Evolutionary conservation across 2,797 vertebrate species (phyloP).

Genomic region (Coregonus sp.): DNA sequence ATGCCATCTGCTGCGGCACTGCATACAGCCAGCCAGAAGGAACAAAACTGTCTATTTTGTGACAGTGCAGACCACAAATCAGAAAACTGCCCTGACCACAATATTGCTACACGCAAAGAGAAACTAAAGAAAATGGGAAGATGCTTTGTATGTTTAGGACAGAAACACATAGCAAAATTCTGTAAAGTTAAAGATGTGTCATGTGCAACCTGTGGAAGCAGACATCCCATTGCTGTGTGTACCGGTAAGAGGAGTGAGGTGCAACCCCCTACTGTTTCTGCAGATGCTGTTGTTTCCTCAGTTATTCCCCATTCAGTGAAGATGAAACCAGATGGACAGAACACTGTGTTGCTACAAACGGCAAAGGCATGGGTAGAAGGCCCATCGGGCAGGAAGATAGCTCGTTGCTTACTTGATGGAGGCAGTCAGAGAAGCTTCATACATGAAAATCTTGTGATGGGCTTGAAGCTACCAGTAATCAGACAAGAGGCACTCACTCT

Average conservation of each 20-base stretch:
- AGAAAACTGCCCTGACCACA: slow-evolving; percentile 15
- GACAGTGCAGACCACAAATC: slow-evolving; percentile 21
- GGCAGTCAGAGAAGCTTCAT: slow-evolving; percentile 21
- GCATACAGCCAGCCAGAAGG: slow-evolving; percentile 12
- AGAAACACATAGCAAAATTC: slow-evolving; percentile 2
- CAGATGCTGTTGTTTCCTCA: slow-evolving; percentile 5
- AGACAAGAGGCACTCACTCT: slow-evolving; percentile 18
- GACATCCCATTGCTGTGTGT: slow-evolving; percentile 7
- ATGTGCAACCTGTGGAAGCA: slow-evolving; percentile 16
- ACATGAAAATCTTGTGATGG: slow-evolving; percentile 4
- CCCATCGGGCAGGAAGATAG: background rate
- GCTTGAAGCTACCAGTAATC: slow-evolving; percentile 13
- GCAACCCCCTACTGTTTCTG: background rate
- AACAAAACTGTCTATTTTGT: slow-evolving; percentile 12
- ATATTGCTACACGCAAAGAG: background rate
- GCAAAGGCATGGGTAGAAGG: background rate
- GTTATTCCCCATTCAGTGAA: background rate
- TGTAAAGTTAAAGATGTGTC: background rate
- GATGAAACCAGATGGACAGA: background rate
- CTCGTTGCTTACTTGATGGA: slow-evolving; percentile 19
- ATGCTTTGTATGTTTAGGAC: slow-evolving; percentile 24
- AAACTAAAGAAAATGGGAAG: slow-evolving; percentile 18
- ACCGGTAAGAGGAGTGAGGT: background rate
- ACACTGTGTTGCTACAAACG: slow-evolving; percentile 11
- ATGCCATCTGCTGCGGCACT: background rate